Evolutionary conservation across 2,888 invertebrate genomes (phyloP).

Genomic region (Arctia plantaginis): DNA sequence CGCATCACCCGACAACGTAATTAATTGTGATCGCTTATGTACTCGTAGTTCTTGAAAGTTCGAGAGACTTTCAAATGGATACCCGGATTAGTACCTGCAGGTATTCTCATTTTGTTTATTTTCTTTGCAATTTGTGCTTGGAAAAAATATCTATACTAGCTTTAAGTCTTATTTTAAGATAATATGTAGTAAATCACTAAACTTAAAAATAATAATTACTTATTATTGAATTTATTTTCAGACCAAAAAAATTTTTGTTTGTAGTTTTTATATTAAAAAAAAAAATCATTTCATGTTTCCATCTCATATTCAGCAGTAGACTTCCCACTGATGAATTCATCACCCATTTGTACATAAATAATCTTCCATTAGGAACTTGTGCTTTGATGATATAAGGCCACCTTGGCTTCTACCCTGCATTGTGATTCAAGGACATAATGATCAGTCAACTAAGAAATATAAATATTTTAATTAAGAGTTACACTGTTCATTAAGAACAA

Average conservation of each 20-base stretch:
- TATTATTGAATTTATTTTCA: too few relatives aligned
- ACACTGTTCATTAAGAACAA: conserved; percentile 2
- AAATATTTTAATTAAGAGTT: neutral
- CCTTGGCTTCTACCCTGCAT: neutral
- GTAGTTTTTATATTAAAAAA: too few relatives aligned
- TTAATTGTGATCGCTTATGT: too few relatives aligned
- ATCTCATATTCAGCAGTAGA: neutral
- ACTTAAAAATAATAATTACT: too few relatives aligned
- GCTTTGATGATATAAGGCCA: neutral
- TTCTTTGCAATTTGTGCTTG: neutral
- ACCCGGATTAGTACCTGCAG: neutral
- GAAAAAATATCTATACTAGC: neutral
- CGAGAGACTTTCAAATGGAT: neutral
- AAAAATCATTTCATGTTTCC: too few relatives aligned
- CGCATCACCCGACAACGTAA: too few relatives aligned
- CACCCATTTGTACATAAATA: neutral
- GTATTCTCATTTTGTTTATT: neutral
- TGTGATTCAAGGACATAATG: conserved; percentile 11
- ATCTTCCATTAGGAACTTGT: neutral
- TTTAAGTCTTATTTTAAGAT: neutral
- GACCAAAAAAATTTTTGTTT: too few relatives aligned
- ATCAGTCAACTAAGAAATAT: conserved; percentile 2
- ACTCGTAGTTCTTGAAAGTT: too few relatives aligned
- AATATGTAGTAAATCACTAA: too few relatives aligned
- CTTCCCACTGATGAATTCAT: neutral